Conservation (phyloP, 2,113 vertebrate genomes). For the Cyprinodon tularosa region DNA sequence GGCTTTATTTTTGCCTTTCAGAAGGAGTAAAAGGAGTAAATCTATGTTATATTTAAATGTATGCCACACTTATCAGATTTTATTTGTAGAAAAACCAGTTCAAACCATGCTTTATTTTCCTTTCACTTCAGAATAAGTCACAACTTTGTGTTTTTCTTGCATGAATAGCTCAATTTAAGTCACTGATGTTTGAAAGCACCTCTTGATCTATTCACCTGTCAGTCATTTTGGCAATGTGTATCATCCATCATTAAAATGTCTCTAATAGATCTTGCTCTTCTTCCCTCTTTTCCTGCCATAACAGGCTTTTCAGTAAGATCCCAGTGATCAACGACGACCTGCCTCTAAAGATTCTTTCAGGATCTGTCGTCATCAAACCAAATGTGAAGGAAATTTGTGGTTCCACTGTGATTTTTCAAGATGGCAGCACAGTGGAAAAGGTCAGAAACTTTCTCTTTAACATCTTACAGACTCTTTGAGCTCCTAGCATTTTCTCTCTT, state of each 20-base stretch:
- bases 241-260: background rate
- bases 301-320: constrained; percentile 77
- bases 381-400: constrained; percentile 85
- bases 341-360: constrained; percentile 86
- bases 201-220: too few species aligned
- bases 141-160: too few species aligned
- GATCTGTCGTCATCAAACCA: constrained; percentile 84
- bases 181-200: too few species aligned
- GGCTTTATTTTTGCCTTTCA: too few species aligned
- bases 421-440: constrained; percentile 84
- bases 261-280: background rate
- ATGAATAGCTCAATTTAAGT: too few species aligned
- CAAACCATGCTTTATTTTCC: too few species aligned
- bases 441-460: constrained; percentile 16
- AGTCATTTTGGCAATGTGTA: background rate
- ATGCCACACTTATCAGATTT: too few species aligned
- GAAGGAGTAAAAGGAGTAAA: too few species aligned
- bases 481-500: background rate
- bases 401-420: constrained; percentile 85
- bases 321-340: constrained; percentile 87
- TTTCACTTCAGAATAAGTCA: too few species aligned
- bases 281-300: background rate
- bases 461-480: background rate
- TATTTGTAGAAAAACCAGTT: too few species aligned
- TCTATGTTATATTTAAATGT: too few species aligned